phyloP scores from a whole-genome alignment of 1,140 invertebrate species.

The Brachionus rubens region DNA sequence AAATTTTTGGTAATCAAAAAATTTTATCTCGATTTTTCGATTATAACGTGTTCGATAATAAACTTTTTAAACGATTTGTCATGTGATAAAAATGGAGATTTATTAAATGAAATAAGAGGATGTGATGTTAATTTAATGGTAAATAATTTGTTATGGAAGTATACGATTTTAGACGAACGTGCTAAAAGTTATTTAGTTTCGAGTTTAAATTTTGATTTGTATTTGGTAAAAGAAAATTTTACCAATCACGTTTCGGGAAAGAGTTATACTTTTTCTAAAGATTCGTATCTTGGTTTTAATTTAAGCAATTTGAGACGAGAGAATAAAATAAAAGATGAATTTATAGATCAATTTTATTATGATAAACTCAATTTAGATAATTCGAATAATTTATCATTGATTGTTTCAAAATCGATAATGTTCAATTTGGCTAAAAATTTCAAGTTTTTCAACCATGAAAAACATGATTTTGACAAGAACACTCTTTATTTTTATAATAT shows the following conservation, averaged over 20 bases:
- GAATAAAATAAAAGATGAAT: neutral
- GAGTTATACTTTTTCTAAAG: neutral
- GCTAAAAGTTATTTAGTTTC: neutral
- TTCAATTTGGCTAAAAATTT: slow-evolving; percentile 38
- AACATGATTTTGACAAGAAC: neutral
- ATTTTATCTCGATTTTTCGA: slow-evolving; percentile 2
- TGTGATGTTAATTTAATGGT: neutral
- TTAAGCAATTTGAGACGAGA: neutral
- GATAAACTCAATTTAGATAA: neutral
- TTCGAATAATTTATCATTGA: neutral
- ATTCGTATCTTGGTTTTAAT: slow-evolving; percentile 30
- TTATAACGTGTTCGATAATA: neutral
- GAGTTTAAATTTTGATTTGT: slow-evolving; percentile 5
- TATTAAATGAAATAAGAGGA: neutral
- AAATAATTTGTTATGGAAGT: neutral
- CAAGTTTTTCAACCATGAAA: neutral
- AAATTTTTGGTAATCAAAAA: slow-evolving; percentile 30
- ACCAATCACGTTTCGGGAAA: neutral
- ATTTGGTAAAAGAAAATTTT: slow-evolving; percentile 26
- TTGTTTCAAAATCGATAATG: neutral
- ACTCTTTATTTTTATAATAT: slow-evolving; percentile 6
- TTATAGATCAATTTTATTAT: neutral
- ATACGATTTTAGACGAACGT: neutral
- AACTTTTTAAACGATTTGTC: slow-evolving; percentile 9
- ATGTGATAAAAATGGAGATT: neutral